phyloP scores from a whole-genome alignment of 2,888 invertebrate species.

The Lottia scabra region DNA sequence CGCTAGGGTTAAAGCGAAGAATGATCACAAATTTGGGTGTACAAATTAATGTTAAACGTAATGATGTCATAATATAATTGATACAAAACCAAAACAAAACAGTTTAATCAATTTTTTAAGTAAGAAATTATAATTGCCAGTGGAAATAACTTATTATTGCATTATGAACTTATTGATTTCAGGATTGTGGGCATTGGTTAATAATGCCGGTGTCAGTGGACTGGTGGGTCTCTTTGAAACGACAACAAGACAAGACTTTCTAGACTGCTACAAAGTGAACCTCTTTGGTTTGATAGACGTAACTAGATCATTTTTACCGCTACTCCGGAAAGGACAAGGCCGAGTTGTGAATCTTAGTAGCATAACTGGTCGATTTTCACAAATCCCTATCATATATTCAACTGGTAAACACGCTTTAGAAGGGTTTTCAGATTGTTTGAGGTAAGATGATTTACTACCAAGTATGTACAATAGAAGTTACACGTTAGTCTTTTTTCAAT shows the following conservation, averaged over 20 bases:
- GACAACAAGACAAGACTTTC: conserved; percentile 47
- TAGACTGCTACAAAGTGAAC: conserved; percentile 43
- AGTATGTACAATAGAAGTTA: too few relatives aligned
- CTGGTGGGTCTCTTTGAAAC: conserved; percentile 46
- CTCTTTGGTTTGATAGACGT: conserved; percentile 54
- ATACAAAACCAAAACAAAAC: too few relatives aligned
- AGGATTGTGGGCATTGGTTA: conserved; percentile 44
- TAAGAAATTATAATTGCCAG: too few relatives aligned
- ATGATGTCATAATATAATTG: too few relatives aligned
- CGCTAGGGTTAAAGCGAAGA: too few relatives aligned
- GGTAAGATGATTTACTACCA: conserved; percentile 26
- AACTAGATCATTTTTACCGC: conserved; percentile 33
- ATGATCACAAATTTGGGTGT: too few relatives aligned
- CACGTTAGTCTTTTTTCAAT: too few relatives aligned
- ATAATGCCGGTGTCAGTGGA: conserved; percentile 35
- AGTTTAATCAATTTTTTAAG: too few relatives aligned
- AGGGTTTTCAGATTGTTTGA: conserved; percentile 38
- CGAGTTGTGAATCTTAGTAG: conserved; percentile 41
- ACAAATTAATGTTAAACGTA: too few relatives aligned
- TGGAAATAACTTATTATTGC: too few relatives aligned
- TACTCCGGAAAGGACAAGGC: conserved; percentile 34
- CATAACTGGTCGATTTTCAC: conserved; percentile 25
- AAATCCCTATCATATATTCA: conserved; percentile 30
- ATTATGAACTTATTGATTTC: too few relatives aligned
- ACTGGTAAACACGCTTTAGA: conserved; percentile 39